Percentiles rank a stretch among this genome's conserved stretches.
Conservation (phyloP, 2,113 vertebrate genomes). For the Pipa parva region DNA sequence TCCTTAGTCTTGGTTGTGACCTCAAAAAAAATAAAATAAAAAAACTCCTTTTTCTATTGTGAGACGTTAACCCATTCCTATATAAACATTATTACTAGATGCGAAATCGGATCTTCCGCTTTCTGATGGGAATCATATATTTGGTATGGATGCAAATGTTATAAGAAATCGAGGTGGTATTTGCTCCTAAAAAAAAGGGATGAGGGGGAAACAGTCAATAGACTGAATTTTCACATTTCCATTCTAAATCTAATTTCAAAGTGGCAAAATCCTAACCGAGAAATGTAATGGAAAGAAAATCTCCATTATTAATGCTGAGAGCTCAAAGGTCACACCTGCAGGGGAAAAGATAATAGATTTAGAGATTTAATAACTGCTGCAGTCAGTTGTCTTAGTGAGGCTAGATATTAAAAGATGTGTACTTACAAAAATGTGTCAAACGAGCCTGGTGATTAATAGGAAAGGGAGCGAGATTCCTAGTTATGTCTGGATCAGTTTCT, state of each 20-base stretch:
- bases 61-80: not conserved
- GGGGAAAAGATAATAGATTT: slow-evolving; percentile 42
- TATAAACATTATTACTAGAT: not conserved
- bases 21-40: slow-evolving; percentile 4
- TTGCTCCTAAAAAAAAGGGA: slow-evolving; percentile 10
- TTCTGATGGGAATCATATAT: too few relatives aligned
- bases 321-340: slow-evolving; percentile 38
- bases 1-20: not conserved
- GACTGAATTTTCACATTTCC: not conserved
- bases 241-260: slow-evolving; percentile 34
- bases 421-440: slow-evolving; percentile 41
- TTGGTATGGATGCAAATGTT: too few relatives aligned
- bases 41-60: too few relatives aligned
- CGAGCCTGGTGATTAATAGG: slow-evolving; percentile 27
- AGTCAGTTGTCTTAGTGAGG: slow-evolving; percentile 37
- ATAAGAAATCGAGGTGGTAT: slow-evolving; percentile 6
- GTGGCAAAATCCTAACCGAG: slow-evolving; percentile 34
- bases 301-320: slow-evolving; percentile 41
- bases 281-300: slow-evolving; percentile 40
- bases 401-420: slow-evolving; percentile 42
- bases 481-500: not conserved
- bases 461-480: slow-evolving; percentile 18
- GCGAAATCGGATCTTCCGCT: too few relatives aligned
- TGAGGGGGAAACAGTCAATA: not conserved
- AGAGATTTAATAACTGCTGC: slow-evolving; percentile 42